Conservation (phyloP, 2,797 vertebrate genomes). For the Artibeus jamaicensis region DNA sequence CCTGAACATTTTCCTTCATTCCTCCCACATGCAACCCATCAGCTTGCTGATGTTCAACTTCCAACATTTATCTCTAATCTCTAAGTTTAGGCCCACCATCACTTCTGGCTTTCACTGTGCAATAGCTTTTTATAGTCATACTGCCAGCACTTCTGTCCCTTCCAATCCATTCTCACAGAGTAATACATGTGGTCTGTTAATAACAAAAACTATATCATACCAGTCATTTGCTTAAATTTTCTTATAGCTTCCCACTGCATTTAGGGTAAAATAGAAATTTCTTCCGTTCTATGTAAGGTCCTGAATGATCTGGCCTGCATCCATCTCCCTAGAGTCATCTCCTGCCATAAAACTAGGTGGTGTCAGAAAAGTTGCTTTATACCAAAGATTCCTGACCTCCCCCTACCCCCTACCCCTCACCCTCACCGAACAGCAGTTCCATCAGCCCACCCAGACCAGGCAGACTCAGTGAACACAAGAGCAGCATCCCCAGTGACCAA, state of each 20-base stretch:
- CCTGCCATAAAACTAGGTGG: background rate
- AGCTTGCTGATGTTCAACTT: background rate
- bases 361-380: background rate
- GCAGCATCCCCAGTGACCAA: background rate
- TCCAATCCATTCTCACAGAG: background rate
- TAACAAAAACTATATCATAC: background rate
- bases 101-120: background rate
- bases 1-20: background rate
- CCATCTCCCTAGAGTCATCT: background rate
- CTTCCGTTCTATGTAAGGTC: background rate
- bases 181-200: background rate
- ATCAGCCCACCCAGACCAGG: background rate
- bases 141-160: background rate
- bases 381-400: background rate
- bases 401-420: background rate
- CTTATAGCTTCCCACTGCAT: background rate
- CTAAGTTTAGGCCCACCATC: background rate
- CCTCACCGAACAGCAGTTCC: accelerated
- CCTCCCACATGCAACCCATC: background rate
- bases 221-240: background rate
- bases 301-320: background rate
- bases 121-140: background rate
- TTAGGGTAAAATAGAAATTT: background rate
- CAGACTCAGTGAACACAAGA: background rate
- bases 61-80: background rate